These are phyloP conservation scores for Nycticorax nycticorax DNA, from an alignment of 2,113 vertebrate species.

Conservation along the genomic window DNA sequence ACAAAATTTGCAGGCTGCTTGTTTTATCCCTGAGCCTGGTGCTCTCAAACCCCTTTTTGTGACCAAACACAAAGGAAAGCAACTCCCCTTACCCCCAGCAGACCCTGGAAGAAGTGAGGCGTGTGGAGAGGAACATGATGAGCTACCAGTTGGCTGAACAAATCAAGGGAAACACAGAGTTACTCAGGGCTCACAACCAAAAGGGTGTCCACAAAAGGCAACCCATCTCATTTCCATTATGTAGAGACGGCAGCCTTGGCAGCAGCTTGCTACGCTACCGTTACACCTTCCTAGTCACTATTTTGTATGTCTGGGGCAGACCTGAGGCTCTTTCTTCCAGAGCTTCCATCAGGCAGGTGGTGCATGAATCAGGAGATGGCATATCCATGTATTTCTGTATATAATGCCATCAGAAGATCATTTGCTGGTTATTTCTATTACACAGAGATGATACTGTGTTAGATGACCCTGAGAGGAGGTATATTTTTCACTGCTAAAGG, in stretches of 20 bases:
- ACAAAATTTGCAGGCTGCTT: background rate
- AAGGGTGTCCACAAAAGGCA: background rate
- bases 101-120: background rate
- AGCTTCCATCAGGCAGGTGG: background rate
- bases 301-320: background rate
- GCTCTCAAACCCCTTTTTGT: background rate
- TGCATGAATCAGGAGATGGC: background rate
- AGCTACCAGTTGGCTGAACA: background rate
- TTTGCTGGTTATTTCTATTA: background rate
- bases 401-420: background rate
- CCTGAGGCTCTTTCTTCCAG: background rate
- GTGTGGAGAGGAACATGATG: background rate
- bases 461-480: background rate
- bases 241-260: background rate
- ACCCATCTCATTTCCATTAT: background rate
- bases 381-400: background rate
- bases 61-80: background rate
- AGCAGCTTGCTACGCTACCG: background rate
- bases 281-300: background rate
- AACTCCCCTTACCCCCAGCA: background rate
- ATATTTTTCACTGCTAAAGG: background rate
- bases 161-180: background rate
- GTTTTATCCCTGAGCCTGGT: background rate
- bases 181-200: background rate
- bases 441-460: accelerated